Conservation (phyloP, 1,140 invertebrate genomes). For the Araneus ventricosus region DNA sequence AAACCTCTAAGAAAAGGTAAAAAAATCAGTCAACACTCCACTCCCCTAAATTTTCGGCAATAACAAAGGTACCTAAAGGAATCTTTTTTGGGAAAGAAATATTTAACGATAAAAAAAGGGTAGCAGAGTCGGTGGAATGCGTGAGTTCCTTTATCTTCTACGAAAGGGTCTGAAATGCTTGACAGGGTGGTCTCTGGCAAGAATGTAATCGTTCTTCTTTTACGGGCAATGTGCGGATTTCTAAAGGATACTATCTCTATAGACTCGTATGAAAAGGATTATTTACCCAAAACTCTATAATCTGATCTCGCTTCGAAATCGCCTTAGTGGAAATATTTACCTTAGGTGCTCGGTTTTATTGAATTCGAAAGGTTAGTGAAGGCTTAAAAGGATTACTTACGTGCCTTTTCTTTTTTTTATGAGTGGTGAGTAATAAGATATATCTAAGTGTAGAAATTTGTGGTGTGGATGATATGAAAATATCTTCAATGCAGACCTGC, state of each 20-base stretch:
- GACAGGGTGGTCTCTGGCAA: background rate
- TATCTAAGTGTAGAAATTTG: background rate
- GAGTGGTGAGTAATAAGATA: background rate
- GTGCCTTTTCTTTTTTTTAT: background rate
- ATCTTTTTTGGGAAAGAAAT: background rate
- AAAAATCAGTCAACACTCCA: background rate
- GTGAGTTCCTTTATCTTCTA: background rate
- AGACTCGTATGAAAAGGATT: slow-evolving; percentile 1
- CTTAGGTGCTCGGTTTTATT: background rate
- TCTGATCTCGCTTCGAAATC: background rate
- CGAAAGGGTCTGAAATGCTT: background rate
- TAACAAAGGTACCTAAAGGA: background rate
- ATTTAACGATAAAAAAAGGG: background rate
- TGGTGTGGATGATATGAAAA: too few species aligned
- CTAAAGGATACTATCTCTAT: background rate
- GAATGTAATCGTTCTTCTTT: background rate
- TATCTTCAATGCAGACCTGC: too few species aligned
- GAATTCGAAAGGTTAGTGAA: background rate
- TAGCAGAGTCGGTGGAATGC: background rate
- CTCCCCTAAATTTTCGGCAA: background rate
- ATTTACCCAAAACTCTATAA: slow-evolving; percentile 1
- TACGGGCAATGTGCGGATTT: background rate
- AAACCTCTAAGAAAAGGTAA: background rate
- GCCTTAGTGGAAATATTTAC: slow-evolving; percentile 3
- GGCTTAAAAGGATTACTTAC: background rate